Base-by-base conservation (phyloP, 2,113 vertebrate genomes). In the Phyllopteryx taeniolatus region DNA sequence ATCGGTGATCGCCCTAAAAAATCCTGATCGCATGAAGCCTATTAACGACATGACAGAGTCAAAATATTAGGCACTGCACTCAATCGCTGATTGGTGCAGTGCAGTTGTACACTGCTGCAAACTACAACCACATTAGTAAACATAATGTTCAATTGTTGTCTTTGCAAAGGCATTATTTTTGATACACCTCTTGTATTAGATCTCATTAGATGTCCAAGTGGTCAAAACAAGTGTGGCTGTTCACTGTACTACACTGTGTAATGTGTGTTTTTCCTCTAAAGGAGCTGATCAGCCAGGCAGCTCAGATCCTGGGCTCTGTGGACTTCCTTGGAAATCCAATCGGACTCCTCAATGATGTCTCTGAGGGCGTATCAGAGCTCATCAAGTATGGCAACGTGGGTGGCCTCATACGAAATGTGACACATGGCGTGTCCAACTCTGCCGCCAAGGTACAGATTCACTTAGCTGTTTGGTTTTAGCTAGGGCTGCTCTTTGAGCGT, bases 321-420 rank as follows among this genome's bases (percentile, higher is more conserved):
- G 96, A 99, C 89, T 99, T 99, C 86, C 93, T 99, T 59, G 98
- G 98, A 67, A 99, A 98, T 85, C 98, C 98, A 10, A 96, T 99
- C 95, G 97, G 97, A 4, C 94, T 99, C 0, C 56, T 97, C 69
- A 99, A 94, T 42, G 98, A 99, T n/a, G 93, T 99, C 76, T 94
- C 94, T 0, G 96, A 99, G 92, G 98, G 98, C 2, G 82, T 99
- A 63, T 93, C 93, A 1, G 96, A 97, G 72, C 94, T 99, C 78
- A 95, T 99, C 76, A 98, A 94, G 78, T 97, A 99, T 0, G 98
- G 98, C 80, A 99, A 98, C 0, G 96, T 99, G 5, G 94, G 96
- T 11, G 96, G 97, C 31, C 94, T 99, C 59, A 96, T 99, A 67
- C 94, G 96, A 79, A 99, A 98, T 1, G 96, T 99, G 72, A 98